Base-by-base conservation (phyloP, 2,113 vertebrate species). In the Otocyon megalotis region DNA sequence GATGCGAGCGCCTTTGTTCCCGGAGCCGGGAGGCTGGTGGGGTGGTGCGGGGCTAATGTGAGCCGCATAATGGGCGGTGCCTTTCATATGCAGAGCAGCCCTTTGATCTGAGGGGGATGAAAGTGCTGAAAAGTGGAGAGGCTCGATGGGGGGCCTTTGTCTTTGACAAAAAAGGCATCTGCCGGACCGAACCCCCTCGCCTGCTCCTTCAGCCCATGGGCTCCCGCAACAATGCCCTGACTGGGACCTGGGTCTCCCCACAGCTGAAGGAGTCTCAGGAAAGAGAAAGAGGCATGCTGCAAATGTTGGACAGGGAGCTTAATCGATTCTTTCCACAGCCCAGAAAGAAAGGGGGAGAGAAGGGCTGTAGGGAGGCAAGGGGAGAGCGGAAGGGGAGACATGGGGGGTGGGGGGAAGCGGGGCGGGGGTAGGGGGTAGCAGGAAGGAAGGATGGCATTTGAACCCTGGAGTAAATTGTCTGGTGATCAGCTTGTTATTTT, bases 91-190 rank as follows among this genome's bases (percentile, higher is more conserved):
- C 98, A 99, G 98, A 99, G 95, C 22, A 98, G 94, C 71, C 91
- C 98, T 99, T 99, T 99, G 98, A 99, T 99, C 99, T 94, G 96
- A 69, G 90, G 92, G 96, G 97, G 98, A 98, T 99, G 98, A 99
- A 99, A 99, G 98, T 98, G 94, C 96, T 97, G 98, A 98, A 98
- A 98, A 98, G 97, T 98, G 93, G 95, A 98, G 98, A 97, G 98
- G 98, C 97, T 97, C 81, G 32, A 96, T 98, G 98, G 99, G 98
- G 98, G 98, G 97, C 97, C 98, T 99, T 99, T 99, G 99, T 99
- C 98, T 99, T 98, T 98, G 97, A 99, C 99, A 99, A 99, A 99
- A 98, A 99, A 99, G 98, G 99, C 99, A 99, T 99, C 99, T 99
- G 99, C 99, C 79, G 88, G 98, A 93, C 97, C 97, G 98, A 98